A percentile compares a stretch with the other conserved stretches of the same genome.
Evolutionary conservation across 92 coral and sea anemone genomes (phyloP).

Genomic region (Epizoanthus stellaris): DNA sequence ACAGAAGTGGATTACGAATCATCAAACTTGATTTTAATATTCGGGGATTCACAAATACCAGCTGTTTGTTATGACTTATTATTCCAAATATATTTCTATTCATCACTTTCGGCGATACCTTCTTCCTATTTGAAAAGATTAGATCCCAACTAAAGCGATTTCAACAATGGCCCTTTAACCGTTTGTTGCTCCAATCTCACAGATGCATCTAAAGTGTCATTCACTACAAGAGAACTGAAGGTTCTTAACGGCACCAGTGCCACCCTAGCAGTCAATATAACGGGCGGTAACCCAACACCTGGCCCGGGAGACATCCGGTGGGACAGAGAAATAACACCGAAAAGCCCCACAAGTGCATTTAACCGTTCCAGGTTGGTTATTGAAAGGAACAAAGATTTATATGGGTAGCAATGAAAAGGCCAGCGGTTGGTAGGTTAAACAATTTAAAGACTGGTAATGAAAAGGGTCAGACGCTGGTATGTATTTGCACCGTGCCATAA

Average conservation of each 20-base stretch:
- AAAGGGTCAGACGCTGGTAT: too few relatives aligned
- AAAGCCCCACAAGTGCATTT: background rate
- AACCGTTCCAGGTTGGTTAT: conserved; percentile 29
- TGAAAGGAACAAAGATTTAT: too few relatives aligned
- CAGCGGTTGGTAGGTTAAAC: too few relatives aligned
- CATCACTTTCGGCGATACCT: background rate
- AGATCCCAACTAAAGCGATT: background rate
- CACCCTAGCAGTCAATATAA: conserved; percentile 15
- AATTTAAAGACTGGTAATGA: too few relatives aligned
- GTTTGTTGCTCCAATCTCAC: too few relatives aligned
- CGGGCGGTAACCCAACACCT: conserved; percentile 40
- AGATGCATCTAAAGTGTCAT: conserved; percentile 28
- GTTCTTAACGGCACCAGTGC: conserved; percentile 19
- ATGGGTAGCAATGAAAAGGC: too few relatives aligned
- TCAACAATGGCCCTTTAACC: background rate
- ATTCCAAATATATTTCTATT: background rate
- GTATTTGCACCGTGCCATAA: too few relatives aligned
- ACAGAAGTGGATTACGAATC: too few relatives aligned
- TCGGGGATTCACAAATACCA: too few relatives aligned
- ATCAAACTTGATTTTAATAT: too few relatives aligned
- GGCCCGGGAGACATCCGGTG: conserved; percentile 21
- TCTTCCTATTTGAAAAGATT: background rate
- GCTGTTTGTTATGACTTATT: too few relatives aligned
- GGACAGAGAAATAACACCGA: conserved; percentile 2
- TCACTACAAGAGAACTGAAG: conserved; percentile 4